Evolutionary conservation across 2,888 invertebrate species (phyloP), one percentile per base, ranked within the genome.

Genomic region (Aelia acuminata): DNA sequence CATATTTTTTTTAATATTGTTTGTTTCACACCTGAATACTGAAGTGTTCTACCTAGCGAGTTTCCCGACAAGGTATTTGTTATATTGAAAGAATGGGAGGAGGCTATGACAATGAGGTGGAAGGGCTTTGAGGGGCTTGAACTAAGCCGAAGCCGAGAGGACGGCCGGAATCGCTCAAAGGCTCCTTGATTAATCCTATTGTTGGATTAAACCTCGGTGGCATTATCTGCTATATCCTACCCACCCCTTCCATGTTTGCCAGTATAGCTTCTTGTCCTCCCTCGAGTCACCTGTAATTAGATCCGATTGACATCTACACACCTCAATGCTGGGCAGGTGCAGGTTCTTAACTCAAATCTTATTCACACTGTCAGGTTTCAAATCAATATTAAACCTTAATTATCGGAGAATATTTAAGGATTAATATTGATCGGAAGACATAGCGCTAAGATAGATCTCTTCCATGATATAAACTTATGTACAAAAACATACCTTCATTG

Each of bases 141-240:
- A 35, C 80, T 47, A 80, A n/a, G 80, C 80, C 80, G 80, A 80
- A 43, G 80, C n/a, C 18, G 18, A 43, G 43, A n/a, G 43, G 22
- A 39, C 43, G 31, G n/a, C 70, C 5, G 22, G 15, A 7, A 43
- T 8, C 11, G 22, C n/a, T 80, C 43, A 47, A 43, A 47, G 80
- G 43, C 22, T 75, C 80, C 80, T 80, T 80, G 80, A 80, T 80
- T 80, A 80, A 80, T 80, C 80, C 80, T 43, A 80, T 80, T 80
- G 80, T 80, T 39, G 80, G 43, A n/a, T 80, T 47, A 70, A 70
- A 18, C 43, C 80, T 80, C 43, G 11, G 18, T 11, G n/a, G n/a
- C 80, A 80, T 80, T 80, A 80, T 80, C 43, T 47, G 43, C 31
- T n/a, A 47, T 80, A 43, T 39, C 43, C 43, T 15, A 10, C 22